A percentile compares a stretch with the other conserved stretches of the same genome.
phyloP scores from a whole-genome alignment of 2,113 vertebrate genomes.

The Notiomystis cincta region DNA sequence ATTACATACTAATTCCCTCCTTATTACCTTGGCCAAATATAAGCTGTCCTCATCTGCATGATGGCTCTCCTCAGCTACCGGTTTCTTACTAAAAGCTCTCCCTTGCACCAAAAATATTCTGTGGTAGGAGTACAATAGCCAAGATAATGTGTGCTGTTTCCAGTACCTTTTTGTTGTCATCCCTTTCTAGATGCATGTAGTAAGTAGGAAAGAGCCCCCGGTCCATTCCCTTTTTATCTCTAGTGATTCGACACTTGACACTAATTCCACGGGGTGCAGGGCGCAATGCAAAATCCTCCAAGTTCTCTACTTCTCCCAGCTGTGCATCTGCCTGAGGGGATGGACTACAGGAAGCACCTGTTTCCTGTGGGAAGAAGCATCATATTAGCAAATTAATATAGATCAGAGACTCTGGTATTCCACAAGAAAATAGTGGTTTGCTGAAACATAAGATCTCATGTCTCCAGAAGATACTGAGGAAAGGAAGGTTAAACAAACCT shows the following conservation, averaged over 20 bases:
- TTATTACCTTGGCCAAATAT: background rate
- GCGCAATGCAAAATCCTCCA: slow-evolving; percentile 86
- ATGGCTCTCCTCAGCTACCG: background rate
- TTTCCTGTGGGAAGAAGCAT: slow-evolving; percentile 71
- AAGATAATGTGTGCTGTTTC: background rate
- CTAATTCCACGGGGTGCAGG: slow-evolving; percentile 87
- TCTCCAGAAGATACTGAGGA: background rate
- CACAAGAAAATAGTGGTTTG: background rate
- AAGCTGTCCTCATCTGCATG: background rate
- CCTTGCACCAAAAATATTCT: background rate
- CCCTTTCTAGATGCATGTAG: slow-evolving; percentile 94
- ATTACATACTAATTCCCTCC: background rate
- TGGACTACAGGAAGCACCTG: slow-evolving; percentile 61
- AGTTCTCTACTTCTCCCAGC: slow-evolving; percentile 80
- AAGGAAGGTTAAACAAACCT: background rate
- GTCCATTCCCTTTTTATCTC: slow-evolving; percentile 97
- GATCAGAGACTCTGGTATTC: background rate
- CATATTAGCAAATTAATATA: background rate
- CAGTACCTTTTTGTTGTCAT: slow-evolving; percentile 88
- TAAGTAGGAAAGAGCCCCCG: slow-evolving; percentile 93
- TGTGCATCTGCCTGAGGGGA: slow-evolving; percentile 72
- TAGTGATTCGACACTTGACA: slow-evolving; percentile 87
- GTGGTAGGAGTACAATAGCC: background rate
- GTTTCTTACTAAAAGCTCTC: background rate
- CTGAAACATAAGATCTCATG: background rate